These are phyloP conservation scores for Dysmachus trigonus DNA, from an alignment of 2,888 invertebrate genomes.

Conservation along the genomic window DNA sequence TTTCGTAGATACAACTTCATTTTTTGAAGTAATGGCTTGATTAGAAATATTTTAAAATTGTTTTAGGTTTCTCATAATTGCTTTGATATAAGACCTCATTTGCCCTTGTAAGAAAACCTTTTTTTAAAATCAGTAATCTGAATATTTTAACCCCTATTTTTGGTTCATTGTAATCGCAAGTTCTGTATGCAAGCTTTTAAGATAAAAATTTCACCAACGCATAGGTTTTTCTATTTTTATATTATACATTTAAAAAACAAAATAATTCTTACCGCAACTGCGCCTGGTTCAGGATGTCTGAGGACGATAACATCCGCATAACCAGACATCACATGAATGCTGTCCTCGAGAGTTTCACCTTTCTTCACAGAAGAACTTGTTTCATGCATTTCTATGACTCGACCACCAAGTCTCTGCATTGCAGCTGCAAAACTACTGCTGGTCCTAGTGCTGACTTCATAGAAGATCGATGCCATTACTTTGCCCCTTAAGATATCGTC, in stretches of 20 bases:
- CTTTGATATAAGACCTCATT: too few relatives aligned
- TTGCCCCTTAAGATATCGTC: conserved; percentile 91
- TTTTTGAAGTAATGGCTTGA: too few relatives aligned
- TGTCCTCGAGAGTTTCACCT: conserved; percentile 94
- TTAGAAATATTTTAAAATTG: too few relatives aligned
- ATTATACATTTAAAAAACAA: not conserved
- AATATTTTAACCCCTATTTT: too few relatives aligned
- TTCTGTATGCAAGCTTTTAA: too few relatives aligned
- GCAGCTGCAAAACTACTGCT: conserved; percentile 96
- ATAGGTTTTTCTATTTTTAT: too few relatives aligned
- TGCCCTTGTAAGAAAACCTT: too few relatives aligned
- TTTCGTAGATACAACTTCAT: too few relatives aligned
- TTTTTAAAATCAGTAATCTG: too few relatives aligned
- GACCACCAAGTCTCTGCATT: conserved; percentile 95
- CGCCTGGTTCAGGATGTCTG: conserved; percentile 92
- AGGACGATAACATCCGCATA: conserved; percentile 95
- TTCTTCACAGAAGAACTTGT: conserved; percentile 93
- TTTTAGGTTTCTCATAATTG: too few relatives aligned
- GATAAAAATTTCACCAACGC: too few relatives aligned
- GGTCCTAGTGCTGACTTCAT: conserved; percentile 97
- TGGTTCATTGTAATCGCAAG: too few relatives aligned
- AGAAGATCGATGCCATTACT: conserved; percentile 95
- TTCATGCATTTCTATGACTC: conserved; percentile 89
- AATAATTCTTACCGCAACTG: conserved; percentile 75
- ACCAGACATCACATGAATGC: conserved; percentile 86